These are phyloP conservation scores for Condylostylus longicornis DNA, from an alignment of 1,140 invertebrate genomes.

Conservation along the genomic window DNA sequence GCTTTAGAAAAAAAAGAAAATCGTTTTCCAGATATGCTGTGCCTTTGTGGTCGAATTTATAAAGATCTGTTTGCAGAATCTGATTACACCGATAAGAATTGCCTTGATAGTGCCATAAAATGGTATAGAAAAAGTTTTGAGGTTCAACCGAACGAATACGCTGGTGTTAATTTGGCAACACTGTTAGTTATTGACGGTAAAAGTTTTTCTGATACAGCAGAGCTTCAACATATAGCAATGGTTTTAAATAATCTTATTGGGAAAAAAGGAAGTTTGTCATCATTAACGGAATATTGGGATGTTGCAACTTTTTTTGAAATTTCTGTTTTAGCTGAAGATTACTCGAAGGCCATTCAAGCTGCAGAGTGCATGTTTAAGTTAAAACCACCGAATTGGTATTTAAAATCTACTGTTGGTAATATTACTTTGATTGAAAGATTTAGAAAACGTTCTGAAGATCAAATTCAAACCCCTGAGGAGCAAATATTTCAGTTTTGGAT, in stretches of 20 bases:
- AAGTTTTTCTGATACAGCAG: constrained; percentile 81
- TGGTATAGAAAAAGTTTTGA: constrained; percentile 98
- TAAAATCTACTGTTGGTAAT: constrained; percentile 97
- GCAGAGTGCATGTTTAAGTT: constrained; percentile 98
- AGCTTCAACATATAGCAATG: constrained; percentile 72
- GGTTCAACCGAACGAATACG: constrained; percentile 97
- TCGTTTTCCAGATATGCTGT: constrained; percentile 92
- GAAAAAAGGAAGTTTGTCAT: constrained; percentile 87
- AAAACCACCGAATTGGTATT: constrained; percentile 96
- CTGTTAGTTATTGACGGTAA: constrained; percentile 94
- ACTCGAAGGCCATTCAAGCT: constrained; percentile 91
- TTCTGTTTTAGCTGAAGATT: constrained; percentile 92
- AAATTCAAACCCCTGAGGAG: constrained; percentile 55
- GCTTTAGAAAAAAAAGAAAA: constrained; percentile 86
- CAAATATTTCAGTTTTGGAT: constrained; percentile 94
- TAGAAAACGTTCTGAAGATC: constrained; percentile 62
- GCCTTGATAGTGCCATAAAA: constrained; percentile 81
- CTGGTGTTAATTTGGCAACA: constrained; percentile 96
- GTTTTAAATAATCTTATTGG: constrained; percentile 95
- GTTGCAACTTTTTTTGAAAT: constrained; percentile 99
- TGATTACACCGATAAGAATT: constrained; percentile 73
- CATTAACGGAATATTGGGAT: constrained; percentile 96
- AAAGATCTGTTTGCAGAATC: constrained; percentile 99
- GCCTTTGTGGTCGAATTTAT: constrained; percentile 94
- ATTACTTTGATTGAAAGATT: constrained; percentile 90